Evolutionary conservation across 2,113 vertebrate genomes (phyloP).

Genomic region (Equus przewalskii): DNA sequence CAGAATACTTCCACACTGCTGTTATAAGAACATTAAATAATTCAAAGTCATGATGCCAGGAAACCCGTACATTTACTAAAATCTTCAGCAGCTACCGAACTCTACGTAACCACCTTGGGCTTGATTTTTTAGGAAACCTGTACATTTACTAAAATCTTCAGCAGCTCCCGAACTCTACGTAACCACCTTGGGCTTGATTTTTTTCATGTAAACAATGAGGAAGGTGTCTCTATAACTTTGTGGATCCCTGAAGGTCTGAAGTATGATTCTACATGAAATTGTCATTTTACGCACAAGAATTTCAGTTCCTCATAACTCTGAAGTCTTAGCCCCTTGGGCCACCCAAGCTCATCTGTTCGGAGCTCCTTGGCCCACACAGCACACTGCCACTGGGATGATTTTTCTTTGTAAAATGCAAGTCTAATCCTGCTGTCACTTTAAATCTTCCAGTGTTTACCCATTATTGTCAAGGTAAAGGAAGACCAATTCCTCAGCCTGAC

Average conservation of each 20-base stretch:
- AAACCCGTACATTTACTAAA: background rate
- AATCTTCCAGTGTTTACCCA: background rate
- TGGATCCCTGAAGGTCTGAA: too few relatives aligned
- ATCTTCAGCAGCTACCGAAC: accelerated
- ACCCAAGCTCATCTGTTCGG: accelerated
- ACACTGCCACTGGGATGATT: background rate
- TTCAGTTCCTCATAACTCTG: accelerated
- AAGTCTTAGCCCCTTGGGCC: accelerated
- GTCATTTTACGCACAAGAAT: accelerated
- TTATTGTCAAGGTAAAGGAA: background rate
- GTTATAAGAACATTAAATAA: background rate
- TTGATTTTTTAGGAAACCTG: background rate
- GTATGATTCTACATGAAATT: accelerated
- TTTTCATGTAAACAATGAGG: background rate
- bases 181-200: accelerated
- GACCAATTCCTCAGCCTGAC: background rate
- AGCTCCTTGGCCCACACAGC: accelerated
- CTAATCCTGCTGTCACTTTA: background rate
- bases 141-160: too few relatives aligned
- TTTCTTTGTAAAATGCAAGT: background rate
- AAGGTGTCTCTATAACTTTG: too few relatives aligned
- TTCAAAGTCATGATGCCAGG: background rate
- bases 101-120: accelerated
- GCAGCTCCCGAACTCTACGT: accelerated
- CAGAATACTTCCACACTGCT: accelerated